Percentiles rank a stretch among this genome's conserved stretches.
phyloP scores from a whole-genome alignment of 2,888 invertebrate species.

The Oscheius sp. region DNA sequence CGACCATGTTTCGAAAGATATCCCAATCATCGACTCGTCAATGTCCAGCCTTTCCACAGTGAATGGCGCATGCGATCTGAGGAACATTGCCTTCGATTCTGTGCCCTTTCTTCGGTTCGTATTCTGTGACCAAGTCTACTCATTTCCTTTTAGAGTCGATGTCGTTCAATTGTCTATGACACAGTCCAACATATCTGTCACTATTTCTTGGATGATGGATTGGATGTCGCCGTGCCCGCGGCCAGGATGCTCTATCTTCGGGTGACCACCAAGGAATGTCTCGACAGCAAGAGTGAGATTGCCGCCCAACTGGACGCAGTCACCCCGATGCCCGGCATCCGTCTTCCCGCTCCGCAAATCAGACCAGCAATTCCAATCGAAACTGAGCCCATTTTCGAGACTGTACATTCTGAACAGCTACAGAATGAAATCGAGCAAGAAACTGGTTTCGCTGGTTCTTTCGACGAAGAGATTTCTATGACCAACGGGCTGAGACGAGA shows the following conservation, averaged over 20 bases:
- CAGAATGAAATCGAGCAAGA: not conserved
- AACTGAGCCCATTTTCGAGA: not conserved
- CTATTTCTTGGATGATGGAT: slow-evolving; percentile 64
- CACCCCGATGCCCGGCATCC: slow-evolving; percentile 5
- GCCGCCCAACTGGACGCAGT: not conserved
- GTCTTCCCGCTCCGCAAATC: not conserved
- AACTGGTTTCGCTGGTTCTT: slow-evolving; percentile 21
- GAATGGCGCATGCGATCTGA: slow-evolving; percentile 69
- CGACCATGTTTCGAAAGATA: slow-evolving; percentile 72
- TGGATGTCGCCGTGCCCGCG: slow-evolving; percentile 58
- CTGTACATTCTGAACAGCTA: not conserved
- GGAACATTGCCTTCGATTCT: slow-evolving; percentile 66
- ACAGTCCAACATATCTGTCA: slow-evolving; percentile 69
- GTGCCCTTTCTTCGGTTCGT: slow-evolving; percentile 60
- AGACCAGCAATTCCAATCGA: not conserved
- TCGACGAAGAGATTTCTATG: slow-evolving; percentile 10
- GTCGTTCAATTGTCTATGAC: slow-evolving; percentile 70
- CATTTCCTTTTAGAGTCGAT: slow-evolving; percentile 63
- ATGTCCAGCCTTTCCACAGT: slow-evolving; percentile 66
- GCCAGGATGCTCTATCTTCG: slow-evolving; percentile 69
- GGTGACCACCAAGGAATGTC: slow-evolving; percentile 63
- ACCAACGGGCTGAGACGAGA: slow-evolving; percentile 14
- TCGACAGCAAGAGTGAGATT: slow-evolving; percentile 36
- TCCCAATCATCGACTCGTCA: slow-evolving; percentile 61
- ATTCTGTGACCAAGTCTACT: slow-evolving; percentile 1